Evolutionary conservation across 2,113 vertebrate genomes (phyloP), one percentile per base, ranked within the genome.

Genomic region (Zonotrichia leucophrys): DNA sequence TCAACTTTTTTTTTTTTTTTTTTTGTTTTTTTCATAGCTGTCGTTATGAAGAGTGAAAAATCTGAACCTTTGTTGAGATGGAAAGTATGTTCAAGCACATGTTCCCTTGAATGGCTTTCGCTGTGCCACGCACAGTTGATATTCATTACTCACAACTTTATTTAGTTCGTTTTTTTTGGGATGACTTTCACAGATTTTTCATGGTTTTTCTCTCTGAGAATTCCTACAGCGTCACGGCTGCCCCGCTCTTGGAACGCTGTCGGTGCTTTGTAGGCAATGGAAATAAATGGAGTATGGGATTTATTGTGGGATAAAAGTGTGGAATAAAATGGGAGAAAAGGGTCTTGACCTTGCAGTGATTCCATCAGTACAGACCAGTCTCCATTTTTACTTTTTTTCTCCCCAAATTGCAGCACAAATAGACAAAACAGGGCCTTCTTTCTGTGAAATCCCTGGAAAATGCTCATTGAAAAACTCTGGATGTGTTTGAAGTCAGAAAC

Each of bases 61-160:
- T 52, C 15, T 5, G 62, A 64, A 49, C 31, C 77, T 84, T 91
- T 87, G 81, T 81, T 67, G 85, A 85, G 92, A 91, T 72, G 96
- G 90, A 94, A 93, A 93, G 62, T 93, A 72, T 93, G 82, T 79
- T 95, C 76, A 12, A 92, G 15, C 92, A 91, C 75, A 63, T 92
- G 90, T 83, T 95, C 84, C 67, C 87, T 25, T 31, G 56, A 86
- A 47, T 11, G 24, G 80, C 72, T 79, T 90, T 83, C 0, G 1
- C 91, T 82, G 3, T 46, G 72, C 91, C 74, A 30, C 6, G 70
- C 93, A 67, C 92, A 80, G 90, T 95, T 91, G 68, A 91, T 85
- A 70, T 11, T 79, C 91, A 74, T 90, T 87, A 74, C 74, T 89
- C 67, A n/a, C 0, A 5, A 39, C 93, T 94, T 87, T n/a, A 84